Evolutionary conservation across 2,797 vertebrate species (phyloP), one percentile per base, ranked within the genome.

Genomic region (Chaetodon trifasciatus): DNA sequence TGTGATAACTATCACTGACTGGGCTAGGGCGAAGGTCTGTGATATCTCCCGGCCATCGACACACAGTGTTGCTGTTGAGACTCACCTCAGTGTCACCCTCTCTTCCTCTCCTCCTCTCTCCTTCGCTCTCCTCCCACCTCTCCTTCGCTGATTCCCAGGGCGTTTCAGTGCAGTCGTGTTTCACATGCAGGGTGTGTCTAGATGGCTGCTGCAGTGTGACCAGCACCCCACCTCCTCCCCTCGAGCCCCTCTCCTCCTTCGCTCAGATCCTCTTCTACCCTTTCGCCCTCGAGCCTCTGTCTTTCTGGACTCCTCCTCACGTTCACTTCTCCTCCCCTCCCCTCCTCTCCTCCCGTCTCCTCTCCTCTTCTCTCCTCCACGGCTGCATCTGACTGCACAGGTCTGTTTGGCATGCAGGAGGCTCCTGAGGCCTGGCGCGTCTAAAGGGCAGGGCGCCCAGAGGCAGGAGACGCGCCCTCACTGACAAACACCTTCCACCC

Each of bases 391-490:
- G 93, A 93, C 94, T 95, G 94, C 93, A 90, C 93, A 93, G 92
- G 91, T 93, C 94, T 96, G 94, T 78, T 96, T 96, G 93, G 92
- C 94, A 96, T 96, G 95, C 95, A 95, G 94, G 89, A 93, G 88
- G 93, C 94, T 95, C 93, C 89, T 86, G 86, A 94, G 94, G 94
- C 93, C 95, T 91, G 93, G 93, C 93, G 94, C 90, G 87, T 95
- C 94, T 95, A 96, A 96, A 96, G 95, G 95, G 95, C 95, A 96
- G 91, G 89, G 91, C 86, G 92, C 94, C 94, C 93, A 94, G 94
- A 91, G 91, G 92, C 93, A 86, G 89, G 86, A 94, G 92, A 95
- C 91, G 93, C 94, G 87, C 89, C 92, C 92, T 91, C 88, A 84
- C 94, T 94, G 92, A 95, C 92, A 94, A 93, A 90, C 92, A 93